These are phyloP conservation scores for Coregonus suidteri DNA, from an alignment of 2,797 vertebrate genomes.

Conservation along the genomic window DNA sequence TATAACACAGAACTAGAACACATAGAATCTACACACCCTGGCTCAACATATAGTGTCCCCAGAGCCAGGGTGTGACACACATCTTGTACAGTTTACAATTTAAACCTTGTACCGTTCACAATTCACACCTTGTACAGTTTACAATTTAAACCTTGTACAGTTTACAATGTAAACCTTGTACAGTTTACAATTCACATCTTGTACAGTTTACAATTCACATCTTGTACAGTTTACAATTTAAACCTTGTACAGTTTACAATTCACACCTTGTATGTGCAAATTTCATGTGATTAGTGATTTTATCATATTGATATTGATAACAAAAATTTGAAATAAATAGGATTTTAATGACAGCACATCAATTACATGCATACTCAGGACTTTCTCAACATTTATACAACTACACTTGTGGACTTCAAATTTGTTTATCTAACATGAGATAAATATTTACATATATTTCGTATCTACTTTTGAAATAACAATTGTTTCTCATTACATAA, in stretches of 20 bases:
- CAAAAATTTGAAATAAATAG: slow-evolving; percentile 10
- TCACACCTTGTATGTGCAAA: slow-evolving; percentile 10
- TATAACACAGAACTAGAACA: too few relatives aligned
- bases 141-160: background rate
- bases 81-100: background rate
- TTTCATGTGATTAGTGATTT: slow-evolving; percentile 36
- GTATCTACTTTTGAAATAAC: background rate
- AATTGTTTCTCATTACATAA: slow-evolving; percentile 11
- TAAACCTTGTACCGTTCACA: background rate
- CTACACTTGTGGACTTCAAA: background rate
- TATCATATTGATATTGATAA: slow-evolving; percentile 15
- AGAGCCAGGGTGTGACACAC: too few relatives aligned
- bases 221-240: background rate
- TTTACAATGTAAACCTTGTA: background rate
- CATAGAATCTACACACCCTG: too few relatives aligned
- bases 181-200: background rate
- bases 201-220: background rate
- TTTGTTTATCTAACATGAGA: background rate
- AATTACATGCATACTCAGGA: background rate
- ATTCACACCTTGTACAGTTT: background rate
- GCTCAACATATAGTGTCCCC: too few relatives aligned
- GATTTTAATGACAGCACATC: slow-evolving; percentile 9
- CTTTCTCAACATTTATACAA: background rate
- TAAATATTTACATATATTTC: background rate
- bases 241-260: background rate